phyloP scores from a whole-genome alignment of 2,888 invertebrate species.

The Augiades crinisus region DNA sequence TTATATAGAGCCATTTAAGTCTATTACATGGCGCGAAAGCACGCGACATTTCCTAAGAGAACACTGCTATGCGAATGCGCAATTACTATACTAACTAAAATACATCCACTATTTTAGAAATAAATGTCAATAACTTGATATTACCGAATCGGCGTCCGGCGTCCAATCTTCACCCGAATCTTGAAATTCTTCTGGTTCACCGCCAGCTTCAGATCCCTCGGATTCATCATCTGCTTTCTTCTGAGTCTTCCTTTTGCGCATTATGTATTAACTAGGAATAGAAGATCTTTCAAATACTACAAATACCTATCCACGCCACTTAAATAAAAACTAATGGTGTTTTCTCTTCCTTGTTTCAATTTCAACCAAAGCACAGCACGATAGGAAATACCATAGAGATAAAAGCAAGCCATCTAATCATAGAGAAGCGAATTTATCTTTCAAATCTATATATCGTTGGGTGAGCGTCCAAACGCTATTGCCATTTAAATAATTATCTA shows the following conservation, averaged over 20 bases:
- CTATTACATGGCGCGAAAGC: too few species aligned
- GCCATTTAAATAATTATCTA: too few species aligned
- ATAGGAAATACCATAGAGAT: background rate
- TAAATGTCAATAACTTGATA: background rate
- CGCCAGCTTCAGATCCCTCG: constrained; percentile 69
- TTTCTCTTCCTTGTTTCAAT: background rate
- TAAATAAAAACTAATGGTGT: background rate
- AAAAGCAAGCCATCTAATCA: constrained; percentile 10
- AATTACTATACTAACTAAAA: background rate
- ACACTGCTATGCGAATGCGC: background rate
- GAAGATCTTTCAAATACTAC: background rate
- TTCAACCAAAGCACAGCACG: background rate
- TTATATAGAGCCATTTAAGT: too few species aligned
- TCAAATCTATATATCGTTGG: background rate
- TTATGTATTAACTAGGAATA: constrained; percentile 36
- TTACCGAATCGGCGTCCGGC: constrained; percentile 77
- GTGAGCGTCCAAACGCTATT: background rate
- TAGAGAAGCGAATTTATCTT: constrained; percentile 5
- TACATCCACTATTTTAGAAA: background rate
- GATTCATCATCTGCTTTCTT: constrained; percentile 73
- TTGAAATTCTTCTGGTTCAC: constrained; percentile 78
- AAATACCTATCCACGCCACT: background rate
- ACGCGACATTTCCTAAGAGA: constrained; percentile 31
- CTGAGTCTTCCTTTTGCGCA: constrained; percentile 75
- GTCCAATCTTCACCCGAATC: constrained; percentile 81